Conservation (phyloP, 2,888 invertebrate genomes). For the Oxytorus armatus region DNA sequence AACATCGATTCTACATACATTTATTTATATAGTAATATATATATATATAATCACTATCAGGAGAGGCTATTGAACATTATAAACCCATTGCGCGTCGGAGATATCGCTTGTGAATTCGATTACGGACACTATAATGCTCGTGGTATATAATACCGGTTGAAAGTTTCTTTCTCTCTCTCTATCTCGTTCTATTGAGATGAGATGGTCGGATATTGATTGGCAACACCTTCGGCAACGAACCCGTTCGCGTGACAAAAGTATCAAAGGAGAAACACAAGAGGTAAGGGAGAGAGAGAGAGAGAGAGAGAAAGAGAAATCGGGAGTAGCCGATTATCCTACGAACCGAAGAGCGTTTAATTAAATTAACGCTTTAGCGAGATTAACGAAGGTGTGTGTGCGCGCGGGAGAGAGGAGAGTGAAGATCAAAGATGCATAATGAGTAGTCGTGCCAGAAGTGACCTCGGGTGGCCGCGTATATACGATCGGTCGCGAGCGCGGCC, state of each 20-base stretch:
- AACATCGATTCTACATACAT: neutral
- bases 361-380: slow-evolving; percentile 84
- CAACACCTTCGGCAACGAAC: slow-evolving; percentile 71
- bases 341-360: slow-evolving; percentile 82
- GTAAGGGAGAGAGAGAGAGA: slow-evolving; percentile 69
- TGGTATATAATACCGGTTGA: slow-evolving; percentile 34
- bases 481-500: slow-evolving; percentile 72
- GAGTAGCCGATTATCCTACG: slow-evolving; percentile 66
- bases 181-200: slow-evolving; percentile 63
- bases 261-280: slow-evolving; percentile 53
- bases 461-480: slow-evolving; percentile 59
- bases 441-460: slow-evolving; percentile 71
- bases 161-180: slow-evolving; percentile 25
- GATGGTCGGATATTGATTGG: slow-evolving; percentile 70
- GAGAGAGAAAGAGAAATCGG: slow-evolving; percentile 64
- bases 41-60: slow-evolving; percentile 14
- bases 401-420: slow-evolving; percentile 55
- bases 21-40: neutral
- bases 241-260: slow-evolving; percentile 61
- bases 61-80: slow-evolving; percentile 37
- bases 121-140: slow-evolving; percentile 29
- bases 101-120: slow-evolving; percentile 45
- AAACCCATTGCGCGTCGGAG: slow-evolving; percentile 40
- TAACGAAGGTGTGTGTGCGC: slow-evolving; percentile 83
- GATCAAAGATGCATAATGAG: slow-evolving; percentile 84